Percentiles rank a stretch among this genome's conserved stretches.
Evolutionary conservation across 2,797 vertebrate species (phyloP).

Genomic region (Peromyscus nudipes): DNA sequence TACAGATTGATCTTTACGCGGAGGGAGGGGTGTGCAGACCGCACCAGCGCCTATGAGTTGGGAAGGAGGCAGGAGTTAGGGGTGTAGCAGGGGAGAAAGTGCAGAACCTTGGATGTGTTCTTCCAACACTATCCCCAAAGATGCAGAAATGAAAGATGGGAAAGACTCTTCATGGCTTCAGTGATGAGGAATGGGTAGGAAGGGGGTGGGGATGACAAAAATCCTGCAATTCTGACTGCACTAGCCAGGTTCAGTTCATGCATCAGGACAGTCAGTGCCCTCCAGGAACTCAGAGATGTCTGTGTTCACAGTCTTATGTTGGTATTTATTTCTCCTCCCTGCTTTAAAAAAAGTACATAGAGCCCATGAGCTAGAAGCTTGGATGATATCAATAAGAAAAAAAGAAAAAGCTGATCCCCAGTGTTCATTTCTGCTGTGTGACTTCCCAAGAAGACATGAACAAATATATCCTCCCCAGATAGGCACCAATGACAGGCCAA

Average conservation of each 20-base stretch:
- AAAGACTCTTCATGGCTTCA: neutral
- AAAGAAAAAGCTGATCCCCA: neutral
- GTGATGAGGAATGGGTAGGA: neutral
- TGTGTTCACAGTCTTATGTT: neutral
- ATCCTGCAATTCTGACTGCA: neutral
- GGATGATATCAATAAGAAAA: neutral
- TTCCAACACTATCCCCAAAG: neutral
- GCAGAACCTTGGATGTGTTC: neutral
- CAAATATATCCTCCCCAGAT: neutral
- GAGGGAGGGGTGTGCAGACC: neutral
- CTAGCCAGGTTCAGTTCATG: neutral
- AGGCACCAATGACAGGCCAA: neutral
- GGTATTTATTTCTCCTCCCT: neutral
- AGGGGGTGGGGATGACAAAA: neutral
- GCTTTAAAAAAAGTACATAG: neutral
- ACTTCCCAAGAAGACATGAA: neutral
- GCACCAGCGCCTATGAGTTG: rapidly evolving
- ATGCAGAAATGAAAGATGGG: rapidly evolving
- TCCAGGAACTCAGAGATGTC: neutral
- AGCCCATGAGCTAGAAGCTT: neutral
- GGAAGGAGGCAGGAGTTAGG: neutral
- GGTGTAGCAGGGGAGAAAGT: neutral
- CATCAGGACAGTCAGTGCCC: neutral
- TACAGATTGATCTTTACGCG: neutral
- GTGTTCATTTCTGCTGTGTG: neutral